Evolutionary conservation across 2,888 invertebrate species (phyloP), one percentile per base, ranked within the genome.

Genomic region (Stenolophus ochropezus): DNA sequence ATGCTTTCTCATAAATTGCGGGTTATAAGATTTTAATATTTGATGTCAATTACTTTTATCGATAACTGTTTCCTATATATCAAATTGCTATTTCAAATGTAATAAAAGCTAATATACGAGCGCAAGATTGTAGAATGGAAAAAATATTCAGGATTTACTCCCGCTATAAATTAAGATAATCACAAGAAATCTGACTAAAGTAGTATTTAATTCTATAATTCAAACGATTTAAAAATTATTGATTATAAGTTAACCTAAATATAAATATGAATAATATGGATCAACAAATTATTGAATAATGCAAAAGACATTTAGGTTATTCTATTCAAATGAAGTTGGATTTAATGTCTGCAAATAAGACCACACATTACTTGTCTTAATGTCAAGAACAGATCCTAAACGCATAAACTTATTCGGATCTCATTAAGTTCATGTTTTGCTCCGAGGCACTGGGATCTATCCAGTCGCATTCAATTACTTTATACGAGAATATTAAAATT

Each of bases 241-340:
- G 73, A 73, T 73, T 73, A 2, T 73, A 4, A 20, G n/a, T 73
- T 73, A 73, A 73, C 73, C 47, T 23, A 49, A 14, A 73, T 73
- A 42, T 49, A 42, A 18, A 33, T 69, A 3, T 69, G 42, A 69
- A 69, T 69, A 16, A 42, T 20, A 4, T 69, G 16, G 14, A 69
- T 33, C 4, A 58, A 23, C n/a, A 58, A 16, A 16, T 23, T 20
- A 58, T 16, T n/a, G 51, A 51, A 51, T 42, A 42, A 42, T 42
- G 11, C 16, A n/a, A n/a, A n/a, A n/a, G n/a, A n/a, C n/a, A 16
- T 51, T 51, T 4, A 16, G 14, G 51, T 51, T 51, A n/a, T 5
- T 23, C n/a, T 25, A 58, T 58, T 58, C n/a, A 58, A 58, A 23
- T 21, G 21, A 23, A 58, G 21, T 58, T 61, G 3, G 14, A 11